Conservation (phyloP, 2,797 vertebrate species). For the Antrozous pallidus region DNA sequence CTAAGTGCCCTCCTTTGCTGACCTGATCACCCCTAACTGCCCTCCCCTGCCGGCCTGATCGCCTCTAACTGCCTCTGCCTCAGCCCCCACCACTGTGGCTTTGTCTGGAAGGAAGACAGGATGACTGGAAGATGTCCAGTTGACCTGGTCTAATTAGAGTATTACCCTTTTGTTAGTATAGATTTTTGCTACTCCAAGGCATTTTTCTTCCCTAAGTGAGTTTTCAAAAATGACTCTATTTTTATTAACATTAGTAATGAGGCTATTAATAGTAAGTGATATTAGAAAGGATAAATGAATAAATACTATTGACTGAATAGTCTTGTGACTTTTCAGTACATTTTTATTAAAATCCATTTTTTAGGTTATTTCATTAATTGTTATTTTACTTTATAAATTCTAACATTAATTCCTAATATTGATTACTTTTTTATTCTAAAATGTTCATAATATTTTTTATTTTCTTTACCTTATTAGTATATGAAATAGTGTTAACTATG, state of each 20-base stretch:
- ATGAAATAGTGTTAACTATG: neutral
- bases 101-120: too few species aligned
- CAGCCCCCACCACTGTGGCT: too few species aligned
- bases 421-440: neutral
- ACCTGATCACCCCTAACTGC: too few species aligned
- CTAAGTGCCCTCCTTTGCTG: too few species aligned
- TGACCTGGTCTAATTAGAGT: too few species aligned
- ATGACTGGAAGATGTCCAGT: too few species aligned
- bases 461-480: neutral
- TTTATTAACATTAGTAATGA: neutral
- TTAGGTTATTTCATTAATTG: neutral
- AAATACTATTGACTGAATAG: neutral
- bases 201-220: neutral
- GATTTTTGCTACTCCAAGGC: neutral
- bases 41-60: too few species aligned
- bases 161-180: too few species aligned
- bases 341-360: conserved; percentile 17
- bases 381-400: neutral
- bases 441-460: neutral
- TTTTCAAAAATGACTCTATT: neutral
- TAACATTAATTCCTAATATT: neutral
- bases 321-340: neutral
- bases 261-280: neutral
- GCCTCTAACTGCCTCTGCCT: too few species aligned
- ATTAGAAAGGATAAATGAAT: neutral